Conservation (phyloP, 1,140 invertebrate species). For the Drosophila asahinai region DNA sequence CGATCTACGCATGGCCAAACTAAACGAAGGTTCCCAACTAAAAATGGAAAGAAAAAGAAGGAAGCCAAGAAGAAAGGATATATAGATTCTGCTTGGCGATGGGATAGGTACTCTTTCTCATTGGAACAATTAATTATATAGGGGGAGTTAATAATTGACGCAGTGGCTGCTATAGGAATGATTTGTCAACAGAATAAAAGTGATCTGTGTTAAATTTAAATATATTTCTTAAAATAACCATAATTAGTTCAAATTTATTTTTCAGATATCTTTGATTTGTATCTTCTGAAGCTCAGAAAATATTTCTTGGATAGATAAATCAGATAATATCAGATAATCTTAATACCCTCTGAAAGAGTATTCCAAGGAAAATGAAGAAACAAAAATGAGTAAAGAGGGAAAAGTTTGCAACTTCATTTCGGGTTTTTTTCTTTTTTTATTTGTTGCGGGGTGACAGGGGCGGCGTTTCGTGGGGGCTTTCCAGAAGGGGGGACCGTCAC, state of each 20-base stretch:
- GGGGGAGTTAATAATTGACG: background rate
- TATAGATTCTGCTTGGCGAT: background rate
- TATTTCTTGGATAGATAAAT: background rate
- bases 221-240: no score
- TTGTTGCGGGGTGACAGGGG: slow-evolving; percentile 17
- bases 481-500: background rate
- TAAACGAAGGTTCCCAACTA: slow-evolving; percentile 62
- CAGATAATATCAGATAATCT: no score
- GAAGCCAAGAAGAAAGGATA: slow-evolving; percentile 9
- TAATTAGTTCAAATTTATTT: no score
- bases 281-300: no score
- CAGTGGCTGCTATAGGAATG: no score
- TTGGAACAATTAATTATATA: background rate
- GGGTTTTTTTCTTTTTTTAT: slow-evolving; percentile 42
- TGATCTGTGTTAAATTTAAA: no score
- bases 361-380: slow-evolving; percentile 31
- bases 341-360: slow-evolving; percentile 1
- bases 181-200: background rate
- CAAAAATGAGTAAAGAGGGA: slow-evolving; percentile 45
- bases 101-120: background rate
- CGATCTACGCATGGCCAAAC: slow-evolving; percentile 66
- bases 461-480: slow-evolving; percentile 1
- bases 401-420: slow-evolving; percentile 81
- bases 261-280: no score
- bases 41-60: slow-evolving; percentile 25